A percentile compares a stretch with the other conserved stretches of the same genome.
Evolutionary conservation across 1,140 invertebrate species (phyloP).

Genomic region (Euura lappo): DNA sequence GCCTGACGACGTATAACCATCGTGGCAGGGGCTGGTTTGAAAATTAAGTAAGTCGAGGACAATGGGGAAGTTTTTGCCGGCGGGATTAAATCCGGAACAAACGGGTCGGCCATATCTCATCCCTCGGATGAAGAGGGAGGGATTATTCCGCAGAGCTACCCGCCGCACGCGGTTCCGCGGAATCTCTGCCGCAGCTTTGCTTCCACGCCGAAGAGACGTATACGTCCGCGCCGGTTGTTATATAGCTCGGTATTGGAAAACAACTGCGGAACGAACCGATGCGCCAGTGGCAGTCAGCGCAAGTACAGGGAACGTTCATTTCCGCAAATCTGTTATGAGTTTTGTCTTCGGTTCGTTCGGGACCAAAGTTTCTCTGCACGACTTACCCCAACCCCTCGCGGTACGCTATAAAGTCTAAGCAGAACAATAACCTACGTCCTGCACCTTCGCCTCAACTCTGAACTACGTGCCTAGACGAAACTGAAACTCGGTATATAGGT

Average conservation of each 20-base stretch:
- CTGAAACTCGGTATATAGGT: too few relatives aligned
- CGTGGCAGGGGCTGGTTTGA: neutral
- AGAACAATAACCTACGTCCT: neutral
- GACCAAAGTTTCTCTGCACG: neutral
- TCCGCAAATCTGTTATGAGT: constrained; percentile 1
- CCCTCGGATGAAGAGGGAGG: neutral
- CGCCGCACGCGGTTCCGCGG: too few relatives aligned
- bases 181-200: too few relatives aligned
- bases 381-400: neutral
- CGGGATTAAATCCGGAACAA: neutral
- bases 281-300: neutral
- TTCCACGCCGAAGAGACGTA: too few relatives aligned
- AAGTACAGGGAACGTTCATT: neutral
- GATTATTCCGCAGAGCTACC: neutral
- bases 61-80: neutral
- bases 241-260: neutral
- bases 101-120: neutral
- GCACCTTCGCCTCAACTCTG: neutral
- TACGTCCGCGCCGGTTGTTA: too few relatives aligned
- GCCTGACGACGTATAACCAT: too few relatives aligned
- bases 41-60: neutral
- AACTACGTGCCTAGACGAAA: neutral
- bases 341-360: neutral
- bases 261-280: neutral
- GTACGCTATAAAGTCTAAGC: neutral